Percentiles rank a stretch among this genome's conserved stretches.
phyloP scores from a whole-genome alignment of 2,888 invertebrate genomes.

The Melinaea menophilus region DNA sequence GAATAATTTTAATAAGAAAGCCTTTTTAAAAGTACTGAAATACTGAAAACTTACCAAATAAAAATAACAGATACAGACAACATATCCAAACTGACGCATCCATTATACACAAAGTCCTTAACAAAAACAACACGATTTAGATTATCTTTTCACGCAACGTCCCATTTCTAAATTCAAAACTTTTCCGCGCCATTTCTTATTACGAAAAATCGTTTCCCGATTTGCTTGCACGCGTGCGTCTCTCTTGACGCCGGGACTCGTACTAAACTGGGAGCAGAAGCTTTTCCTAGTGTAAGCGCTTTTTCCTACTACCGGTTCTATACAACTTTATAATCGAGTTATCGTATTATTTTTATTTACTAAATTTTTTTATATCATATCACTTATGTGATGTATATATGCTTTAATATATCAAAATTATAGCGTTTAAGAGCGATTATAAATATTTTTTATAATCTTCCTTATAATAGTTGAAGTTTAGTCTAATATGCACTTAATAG shows the following conservation, averaged over 20 bases:
- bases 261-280: background rate
- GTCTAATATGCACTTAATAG: too few species aligned
- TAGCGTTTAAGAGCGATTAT: too few species aligned
- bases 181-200: conserved; percentile 16
- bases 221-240: conserved; percentile 38
- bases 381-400: background rate
- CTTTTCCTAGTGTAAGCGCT: conserved; percentile 7
- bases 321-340: background rate
- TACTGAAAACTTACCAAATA: conserved; percentile 2
- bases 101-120: conserved; percentile 7
- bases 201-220: conserved; percentile 42
- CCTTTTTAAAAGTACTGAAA: background rate
- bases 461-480: too few species aligned
- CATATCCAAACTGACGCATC: conserved; percentile 3
- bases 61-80: background rate
- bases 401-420: too few species aligned
- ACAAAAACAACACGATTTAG: background rate
- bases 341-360: background rate
- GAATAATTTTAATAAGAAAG: too few species aligned
- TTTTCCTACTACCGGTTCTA: conserved; percentile 17
- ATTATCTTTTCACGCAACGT: background rate
- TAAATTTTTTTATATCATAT: background rate
- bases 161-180: conserved; percentile 2
- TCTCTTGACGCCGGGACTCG: conserved; percentile 25
- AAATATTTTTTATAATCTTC: too few species aligned